Evolutionary conservation across 2,113 vertebrate genomes (phyloP).

Genomic region (Scortum barcoo): DNA sequence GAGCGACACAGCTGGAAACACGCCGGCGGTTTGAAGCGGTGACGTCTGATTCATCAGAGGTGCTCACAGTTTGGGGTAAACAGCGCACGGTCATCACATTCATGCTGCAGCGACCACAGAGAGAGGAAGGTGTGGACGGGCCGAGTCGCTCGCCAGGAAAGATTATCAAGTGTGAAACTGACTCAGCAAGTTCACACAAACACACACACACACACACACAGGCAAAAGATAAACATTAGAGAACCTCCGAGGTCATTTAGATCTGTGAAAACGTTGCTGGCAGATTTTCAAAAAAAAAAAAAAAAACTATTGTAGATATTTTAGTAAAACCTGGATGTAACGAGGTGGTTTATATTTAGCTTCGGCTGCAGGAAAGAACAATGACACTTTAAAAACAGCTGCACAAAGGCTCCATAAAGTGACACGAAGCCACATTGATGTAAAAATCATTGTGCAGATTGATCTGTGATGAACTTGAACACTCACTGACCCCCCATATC

Average conservation of each 20-base stretch:
- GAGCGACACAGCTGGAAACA: not conserved
- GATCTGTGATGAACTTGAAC: not conserved
- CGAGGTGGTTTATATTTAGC: not conserved
- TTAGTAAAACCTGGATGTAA: not conserved
- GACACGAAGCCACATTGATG: not conserved
- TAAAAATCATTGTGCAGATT: no score
- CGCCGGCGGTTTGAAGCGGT: slow-evolving; percentile 8
- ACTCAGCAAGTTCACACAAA: not conserved
- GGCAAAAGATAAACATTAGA: not conserved
- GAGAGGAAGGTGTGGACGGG: slow-evolving; percentile 24
- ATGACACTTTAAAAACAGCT: not conserved
- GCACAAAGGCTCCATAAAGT: not conserved
- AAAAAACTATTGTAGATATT: no score
- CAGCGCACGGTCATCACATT: slow-evolving; percentile 63
- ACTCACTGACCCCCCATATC: no score
- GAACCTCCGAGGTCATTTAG: not conserved
- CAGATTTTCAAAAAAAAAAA: not conserved
- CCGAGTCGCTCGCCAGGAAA: slow-evolving; percentile 14
- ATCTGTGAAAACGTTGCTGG: not conserved
- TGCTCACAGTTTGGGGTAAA: slow-evolving; percentile 31
- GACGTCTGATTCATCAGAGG: slow-evolving; percentile 45
- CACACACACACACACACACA: slow-evolving; percentile 1
- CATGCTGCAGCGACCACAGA: slow-evolving; percentile 23
- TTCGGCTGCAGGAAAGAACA: not conserved
- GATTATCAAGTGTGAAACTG: slow-evolving; percentile 27